Conservation (phyloP, 2,797 vertebrate genomes). For the Sarcoramphus papa region DNA sequence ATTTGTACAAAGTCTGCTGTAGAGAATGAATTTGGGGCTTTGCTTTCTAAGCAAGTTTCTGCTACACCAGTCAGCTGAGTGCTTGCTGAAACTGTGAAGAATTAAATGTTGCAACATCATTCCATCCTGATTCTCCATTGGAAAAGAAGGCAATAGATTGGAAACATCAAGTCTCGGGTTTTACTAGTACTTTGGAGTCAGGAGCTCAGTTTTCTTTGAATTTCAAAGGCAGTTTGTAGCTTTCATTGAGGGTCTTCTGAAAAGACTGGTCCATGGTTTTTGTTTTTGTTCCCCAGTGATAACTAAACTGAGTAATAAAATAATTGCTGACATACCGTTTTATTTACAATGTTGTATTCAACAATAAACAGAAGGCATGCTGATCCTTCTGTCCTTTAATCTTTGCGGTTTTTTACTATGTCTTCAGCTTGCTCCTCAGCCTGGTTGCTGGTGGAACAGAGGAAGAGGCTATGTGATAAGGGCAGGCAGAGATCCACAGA, state of each 20-base stretch:
- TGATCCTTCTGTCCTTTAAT: not conserved
- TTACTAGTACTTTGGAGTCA: not conserved
- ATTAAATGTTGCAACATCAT: constrained; percentile 18
- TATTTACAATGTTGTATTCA: not conserved
- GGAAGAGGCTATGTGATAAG: not conserved
- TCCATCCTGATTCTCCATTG: not conserved
- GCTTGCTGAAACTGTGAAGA: not conserved
- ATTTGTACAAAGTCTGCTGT: not conserved
- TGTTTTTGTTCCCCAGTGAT: not conserved
- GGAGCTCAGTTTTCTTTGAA: not conserved
- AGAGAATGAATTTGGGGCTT: not conserved
- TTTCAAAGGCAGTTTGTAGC: not conserved
- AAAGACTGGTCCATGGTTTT: not conserved
- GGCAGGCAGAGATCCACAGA: not conserved
- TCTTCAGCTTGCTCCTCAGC: not conserved
- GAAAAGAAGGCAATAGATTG: not conserved
- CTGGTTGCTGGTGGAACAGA: not conserved
- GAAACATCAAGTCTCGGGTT: not conserved
- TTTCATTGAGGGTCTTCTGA: not conserved
- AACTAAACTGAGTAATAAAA: constrained; percentile 1
- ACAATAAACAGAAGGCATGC: not conserved
- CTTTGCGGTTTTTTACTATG: fast-evolving
- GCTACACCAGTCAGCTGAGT: not conserved
- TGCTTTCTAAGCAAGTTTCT: constrained; percentile 54
- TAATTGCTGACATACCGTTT: not conserved